Percentiles rank a stretch among this genome's conserved stretches.
Evolutionary conservation across 2,888 invertebrate species (phyloP).

Genomic region (Priocnemis perturbator): DNA sequence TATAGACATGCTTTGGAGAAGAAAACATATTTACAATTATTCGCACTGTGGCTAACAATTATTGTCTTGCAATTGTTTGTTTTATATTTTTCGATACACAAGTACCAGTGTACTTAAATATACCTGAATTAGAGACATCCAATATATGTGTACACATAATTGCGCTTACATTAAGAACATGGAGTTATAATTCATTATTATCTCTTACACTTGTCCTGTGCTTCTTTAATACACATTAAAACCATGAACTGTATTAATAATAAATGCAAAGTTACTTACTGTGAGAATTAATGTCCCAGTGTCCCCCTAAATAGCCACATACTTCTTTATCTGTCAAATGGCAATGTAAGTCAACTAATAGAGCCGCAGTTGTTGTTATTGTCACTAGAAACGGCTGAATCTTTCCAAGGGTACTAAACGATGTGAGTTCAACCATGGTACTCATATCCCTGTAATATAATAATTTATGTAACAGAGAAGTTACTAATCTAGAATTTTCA

Average conservation of each 20-base stretch:
- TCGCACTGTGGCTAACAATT: no score
- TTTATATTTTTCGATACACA: no score
- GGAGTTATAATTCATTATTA: no score
- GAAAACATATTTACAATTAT: no score
- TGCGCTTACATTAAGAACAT: no score
- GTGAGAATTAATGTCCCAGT: conserved; percentile 95
- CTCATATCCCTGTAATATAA: conserved; percentile 88
- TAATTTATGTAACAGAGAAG: neutral
- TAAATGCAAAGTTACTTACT: conserved; percentile 81
- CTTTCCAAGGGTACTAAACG: conserved; percentile 91
- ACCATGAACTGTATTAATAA: neutral
- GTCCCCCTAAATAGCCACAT: conserved; percentile 96
- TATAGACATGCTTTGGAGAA: no score
- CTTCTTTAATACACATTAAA: no score
- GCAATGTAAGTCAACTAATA: conserved; percentile 94
- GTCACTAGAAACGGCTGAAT: conserved; percentile 95
- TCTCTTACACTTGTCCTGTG: no score
- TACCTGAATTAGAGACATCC: no score
- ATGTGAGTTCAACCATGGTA: conserved; percentile 91
- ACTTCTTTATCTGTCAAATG: conserved; percentile 96
- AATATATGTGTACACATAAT: no score
- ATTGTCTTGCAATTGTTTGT: no score
- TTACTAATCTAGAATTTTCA: neutral
- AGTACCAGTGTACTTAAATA: no score
- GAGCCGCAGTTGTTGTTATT: conserved; percentile 89